A percentile compares a stretch with the other conserved stretches of the same genome.
phyloP scores from a whole-genome alignment of 2,113 vertebrate genomes.

The Promerops cafer region DNA sequence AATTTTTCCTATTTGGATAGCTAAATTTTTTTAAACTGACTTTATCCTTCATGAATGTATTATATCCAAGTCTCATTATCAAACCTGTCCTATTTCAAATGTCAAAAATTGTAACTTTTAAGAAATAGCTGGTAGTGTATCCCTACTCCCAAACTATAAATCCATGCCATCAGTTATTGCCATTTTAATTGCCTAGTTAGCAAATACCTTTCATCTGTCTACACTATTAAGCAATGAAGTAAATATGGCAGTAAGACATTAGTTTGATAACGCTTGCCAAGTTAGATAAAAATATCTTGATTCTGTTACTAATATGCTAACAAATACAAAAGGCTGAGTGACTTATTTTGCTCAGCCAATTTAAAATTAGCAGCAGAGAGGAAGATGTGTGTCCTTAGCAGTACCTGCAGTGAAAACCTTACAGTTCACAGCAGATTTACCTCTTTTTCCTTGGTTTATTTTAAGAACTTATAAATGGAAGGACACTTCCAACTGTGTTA shows the following conservation, averaged over 20 bases:
- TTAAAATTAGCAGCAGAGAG: slow-evolving; percentile 5
- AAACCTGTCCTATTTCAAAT: neutral
- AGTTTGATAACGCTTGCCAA: neutral
- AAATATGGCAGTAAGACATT: neutral
- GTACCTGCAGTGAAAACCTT: neutral
- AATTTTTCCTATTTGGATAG: neutral
- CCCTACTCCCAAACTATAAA: neutral
- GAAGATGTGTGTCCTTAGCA: neutral
- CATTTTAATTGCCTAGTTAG: neutral
- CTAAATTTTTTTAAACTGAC: neutral
- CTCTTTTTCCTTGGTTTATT: neutral
- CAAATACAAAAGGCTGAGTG: neutral
- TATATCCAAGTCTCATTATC: neutral
- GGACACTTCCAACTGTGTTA: neutral
- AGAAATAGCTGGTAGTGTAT: neutral
- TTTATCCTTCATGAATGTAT: neutral
- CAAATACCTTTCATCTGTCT: neutral
- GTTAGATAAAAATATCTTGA: neutral
- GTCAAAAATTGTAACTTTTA: neutral
- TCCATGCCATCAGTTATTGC: neutral
- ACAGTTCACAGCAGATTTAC: neutral
- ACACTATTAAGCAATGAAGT: neutral
- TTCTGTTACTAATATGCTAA: neutral
- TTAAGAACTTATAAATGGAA: neutral
- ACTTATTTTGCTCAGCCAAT: neutral